These are phyloP conservation scores for Latrodectus hesperus DNA, from an alignment of 2,888 invertebrate genomes.

Conservation along the genomic window DNA sequence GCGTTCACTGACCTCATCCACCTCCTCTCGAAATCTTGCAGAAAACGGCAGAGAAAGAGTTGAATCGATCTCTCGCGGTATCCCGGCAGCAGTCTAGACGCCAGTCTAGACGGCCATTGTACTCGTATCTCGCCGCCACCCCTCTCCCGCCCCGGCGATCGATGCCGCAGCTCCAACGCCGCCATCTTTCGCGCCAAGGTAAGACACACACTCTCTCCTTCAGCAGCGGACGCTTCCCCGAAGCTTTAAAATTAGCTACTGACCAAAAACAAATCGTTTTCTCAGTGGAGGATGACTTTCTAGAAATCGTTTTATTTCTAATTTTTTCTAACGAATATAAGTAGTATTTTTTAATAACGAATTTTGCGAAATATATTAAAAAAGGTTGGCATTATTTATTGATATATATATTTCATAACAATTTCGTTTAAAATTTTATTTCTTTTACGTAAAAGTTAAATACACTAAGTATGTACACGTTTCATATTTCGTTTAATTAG, in stretches of 20 bases:
- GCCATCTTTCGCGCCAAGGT: constrained; percentile 16
- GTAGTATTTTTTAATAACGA: too few species aligned
- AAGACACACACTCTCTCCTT: not conserved
- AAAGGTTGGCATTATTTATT: too few species aligned
- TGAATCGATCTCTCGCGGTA: constrained; percentile 21
- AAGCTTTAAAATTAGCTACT: not conserved
- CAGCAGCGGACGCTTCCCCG: not conserved
- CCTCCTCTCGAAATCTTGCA: constrained; percentile 29
- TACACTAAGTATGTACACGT: too few species aligned
- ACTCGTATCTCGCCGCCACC: constrained; percentile 9
- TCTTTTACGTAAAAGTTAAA: too few species aligned
- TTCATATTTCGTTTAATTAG: too few species aligned
- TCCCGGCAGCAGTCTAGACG: constrained; percentile 36
- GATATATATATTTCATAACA: too few species aligned
- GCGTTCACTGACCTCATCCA: constrained; percentile 39
- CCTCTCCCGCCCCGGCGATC: constrained; percentile 16
- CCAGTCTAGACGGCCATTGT: constrained; percentile 51
- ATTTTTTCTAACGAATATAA: not conserved
- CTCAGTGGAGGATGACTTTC: not conserved
- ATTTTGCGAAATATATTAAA: too few species aligned
- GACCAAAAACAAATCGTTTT: not conserved
- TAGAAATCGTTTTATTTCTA: not conserved
- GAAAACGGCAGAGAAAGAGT: constrained; percentile 19
- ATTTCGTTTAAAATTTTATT: too few species aligned
- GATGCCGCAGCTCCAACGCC: constrained; percentile 20